Conservation (phyloP, 2,888 invertebrate species). For the Ophonus ardosiacus region DNA sequence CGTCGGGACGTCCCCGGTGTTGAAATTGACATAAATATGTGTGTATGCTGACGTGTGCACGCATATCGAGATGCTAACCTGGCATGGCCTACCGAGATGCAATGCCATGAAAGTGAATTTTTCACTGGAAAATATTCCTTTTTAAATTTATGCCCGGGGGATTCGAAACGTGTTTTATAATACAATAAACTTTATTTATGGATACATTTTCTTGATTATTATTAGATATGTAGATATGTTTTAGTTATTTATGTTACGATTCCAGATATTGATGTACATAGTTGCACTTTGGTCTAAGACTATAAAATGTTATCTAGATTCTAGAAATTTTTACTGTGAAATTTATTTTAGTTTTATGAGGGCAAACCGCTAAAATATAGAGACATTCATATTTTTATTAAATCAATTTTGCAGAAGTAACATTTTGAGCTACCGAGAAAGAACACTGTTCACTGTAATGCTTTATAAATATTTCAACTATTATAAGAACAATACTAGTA, state of each 20-base stretch:
- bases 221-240: slow-evolving; percentile 19
- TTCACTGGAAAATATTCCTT: slow-evolving; percentile 46
- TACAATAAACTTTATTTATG: slow-evolving; percentile 47
- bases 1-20: not conserved
- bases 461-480: too few relatives aligned
- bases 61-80: slow-evolving; percentile 15
- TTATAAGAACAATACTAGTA: too few relatives aligned
- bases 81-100: not conserved
- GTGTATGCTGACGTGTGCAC: slow-evolving; percentile 51
- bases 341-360: not conserved
- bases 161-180: slow-evolving; percentile 32
- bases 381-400: not conserved
- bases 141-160: slow-evolving; percentile 38
- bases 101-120: slow-evolving; percentile 42
- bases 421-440: not conserved
- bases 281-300: not conserved
- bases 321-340: not conserved
- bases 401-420: not conserved
- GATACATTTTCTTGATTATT: slow-evolving; percentile 34
- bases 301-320: not conserved
- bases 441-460: too few relatives aligned
- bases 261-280: slow-evolving; percentile 6
- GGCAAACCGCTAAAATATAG: not conserved
- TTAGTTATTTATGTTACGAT: slow-evolving; percentile 33
- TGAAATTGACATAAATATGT: slow-evolving; percentile 49